Evolutionary conservation across 2,797 vertebrate genomes (phyloP).

Genomic region (Tokudaia tokunoshimensis): DNA sequence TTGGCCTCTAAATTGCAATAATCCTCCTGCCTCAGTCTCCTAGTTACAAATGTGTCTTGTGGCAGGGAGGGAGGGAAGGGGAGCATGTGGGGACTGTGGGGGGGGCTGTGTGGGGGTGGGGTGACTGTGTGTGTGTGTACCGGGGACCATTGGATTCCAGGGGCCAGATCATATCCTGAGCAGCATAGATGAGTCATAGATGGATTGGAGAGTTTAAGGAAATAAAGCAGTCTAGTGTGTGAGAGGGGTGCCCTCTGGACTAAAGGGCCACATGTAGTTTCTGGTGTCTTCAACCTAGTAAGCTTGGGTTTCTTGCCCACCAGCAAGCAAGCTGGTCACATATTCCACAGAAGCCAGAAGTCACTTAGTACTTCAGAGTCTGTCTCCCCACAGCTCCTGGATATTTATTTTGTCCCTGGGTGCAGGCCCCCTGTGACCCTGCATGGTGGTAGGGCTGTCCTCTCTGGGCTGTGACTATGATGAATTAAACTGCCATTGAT

Average conservation of each 20-base stretch:
- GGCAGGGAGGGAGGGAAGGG: too few species aligned
- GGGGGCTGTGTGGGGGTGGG: not conserved
- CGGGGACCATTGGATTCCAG: not conserved
- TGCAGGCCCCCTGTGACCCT: not conserved
- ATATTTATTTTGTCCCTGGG: not conserved
- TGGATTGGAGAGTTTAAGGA: not conserved
- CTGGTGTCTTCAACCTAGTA: not conserved
- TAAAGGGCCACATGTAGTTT: not conserved
- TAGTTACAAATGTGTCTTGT: not conserved
- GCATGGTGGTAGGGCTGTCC: rapidly evolving
- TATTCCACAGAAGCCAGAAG: not conserved
- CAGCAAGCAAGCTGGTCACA: not conserved
- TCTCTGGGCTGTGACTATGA: not conserved
- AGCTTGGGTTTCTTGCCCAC: not conserved
- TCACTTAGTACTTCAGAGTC: too few species aligned
- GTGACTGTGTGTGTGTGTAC: not conserved
- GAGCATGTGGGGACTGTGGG: not conserved
- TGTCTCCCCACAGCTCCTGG: not conserved
- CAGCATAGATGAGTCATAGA: too few species aligned
- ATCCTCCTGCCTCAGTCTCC: not conserved
- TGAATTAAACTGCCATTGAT: not conserved
- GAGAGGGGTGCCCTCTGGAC: not conserved
- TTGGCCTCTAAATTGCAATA: not conserved
- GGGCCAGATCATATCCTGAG: not conserved
- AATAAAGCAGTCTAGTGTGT: not conserved